phyloP scores from a whole-genome alignment of 1,140 invertebrate genomes.

The Drosophila arizonae region DNA sequence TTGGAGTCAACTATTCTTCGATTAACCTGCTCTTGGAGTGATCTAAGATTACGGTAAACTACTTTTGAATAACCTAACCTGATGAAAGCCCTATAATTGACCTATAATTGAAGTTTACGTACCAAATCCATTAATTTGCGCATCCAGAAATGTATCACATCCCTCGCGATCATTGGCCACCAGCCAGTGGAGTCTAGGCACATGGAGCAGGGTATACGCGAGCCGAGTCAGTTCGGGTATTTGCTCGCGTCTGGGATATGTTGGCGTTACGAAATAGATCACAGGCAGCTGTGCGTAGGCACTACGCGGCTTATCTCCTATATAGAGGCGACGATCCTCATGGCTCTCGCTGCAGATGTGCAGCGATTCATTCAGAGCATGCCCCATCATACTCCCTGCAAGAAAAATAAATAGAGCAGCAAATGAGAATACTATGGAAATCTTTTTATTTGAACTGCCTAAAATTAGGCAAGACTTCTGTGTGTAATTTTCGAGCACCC shows the following conservation, averaged over 20 bases:
- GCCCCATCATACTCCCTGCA: conserved; percentile 45
- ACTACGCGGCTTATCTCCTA: conserved; percentile 64
- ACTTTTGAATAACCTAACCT: too few species aligned
- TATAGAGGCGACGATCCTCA: conserved; percentile 63
- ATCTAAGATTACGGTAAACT: not conserved
- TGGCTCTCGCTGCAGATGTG: conserved; percentile 68
- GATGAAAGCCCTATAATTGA: too few species aligned
- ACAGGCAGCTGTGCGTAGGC: conserved; percentile 62
- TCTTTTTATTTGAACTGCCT: conserved; percentile 17
- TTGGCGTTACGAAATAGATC: conserved; percentile 90
- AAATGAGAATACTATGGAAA: not conserved
- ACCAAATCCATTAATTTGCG: conserved; percentile 84
- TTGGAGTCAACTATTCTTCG: too few species aligned
- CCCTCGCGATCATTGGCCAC: conserved; percentile 91
- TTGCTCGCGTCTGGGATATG: conserved; percentile 91
- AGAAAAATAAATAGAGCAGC: not conserved
- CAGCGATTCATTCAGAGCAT: conserved; percentile 62
- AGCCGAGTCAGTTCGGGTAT: conserved; percentile 94
- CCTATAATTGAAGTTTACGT: conserved; percentile 12
- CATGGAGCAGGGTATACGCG: conserved; percentile 93
- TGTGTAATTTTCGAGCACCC: conserved; percentile 7
- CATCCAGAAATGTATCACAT: conserved; percentile 83
- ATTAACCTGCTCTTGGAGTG: not conserved
- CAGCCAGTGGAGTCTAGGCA: conserved; percentile 94
- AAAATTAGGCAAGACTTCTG: conserved; percentile 15